phyloP scores from a whole-genome alignment of 2,113 vertebrate species.

The Fulica atra region DNA sequence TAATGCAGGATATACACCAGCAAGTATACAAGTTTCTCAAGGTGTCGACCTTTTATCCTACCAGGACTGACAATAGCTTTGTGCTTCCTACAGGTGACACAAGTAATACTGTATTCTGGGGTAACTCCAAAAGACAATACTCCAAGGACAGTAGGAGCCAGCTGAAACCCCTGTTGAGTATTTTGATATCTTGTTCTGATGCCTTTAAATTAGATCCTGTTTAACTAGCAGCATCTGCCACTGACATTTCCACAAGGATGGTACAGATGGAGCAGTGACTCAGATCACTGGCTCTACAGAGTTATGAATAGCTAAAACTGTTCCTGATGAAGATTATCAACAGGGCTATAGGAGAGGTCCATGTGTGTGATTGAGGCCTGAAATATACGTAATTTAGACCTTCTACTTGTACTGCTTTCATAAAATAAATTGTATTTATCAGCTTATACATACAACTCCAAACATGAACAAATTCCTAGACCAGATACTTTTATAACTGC shows the following conservation, averaged over 20 bases:
- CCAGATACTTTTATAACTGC: background rate
- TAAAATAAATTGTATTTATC: background rate
- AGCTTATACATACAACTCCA: background rate
- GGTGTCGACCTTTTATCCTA: background rate
- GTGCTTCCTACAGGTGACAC: background rate
- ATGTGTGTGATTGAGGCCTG: background rate
- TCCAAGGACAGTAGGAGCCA: background rate
- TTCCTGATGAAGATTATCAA: background rate
- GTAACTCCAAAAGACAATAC: background rate
- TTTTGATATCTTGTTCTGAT: constrained; percentile 54
- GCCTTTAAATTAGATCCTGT: constrained; percentile 48
- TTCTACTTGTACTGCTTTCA: background rate
- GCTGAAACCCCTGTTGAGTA: background rate
- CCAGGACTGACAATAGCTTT: background rate
- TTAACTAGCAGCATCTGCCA: constrained; percentile 54
- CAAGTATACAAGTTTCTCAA: background rate
- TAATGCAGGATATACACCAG: background rate
- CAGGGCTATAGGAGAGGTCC: background rate
- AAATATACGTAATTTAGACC: background rate
- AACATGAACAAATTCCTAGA: background rate
- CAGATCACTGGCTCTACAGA: constrained; percentile 27
- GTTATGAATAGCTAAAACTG: constrained; percentile 17
- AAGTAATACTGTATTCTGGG: background rate
- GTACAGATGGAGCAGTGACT: constrained; percentile 64
- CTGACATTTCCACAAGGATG: constrained; percentile 52